Base-by-base conservation (phyloP, 2,797 vertebrate genomes). In the Pipistrellus pipistrellus region DNA sequence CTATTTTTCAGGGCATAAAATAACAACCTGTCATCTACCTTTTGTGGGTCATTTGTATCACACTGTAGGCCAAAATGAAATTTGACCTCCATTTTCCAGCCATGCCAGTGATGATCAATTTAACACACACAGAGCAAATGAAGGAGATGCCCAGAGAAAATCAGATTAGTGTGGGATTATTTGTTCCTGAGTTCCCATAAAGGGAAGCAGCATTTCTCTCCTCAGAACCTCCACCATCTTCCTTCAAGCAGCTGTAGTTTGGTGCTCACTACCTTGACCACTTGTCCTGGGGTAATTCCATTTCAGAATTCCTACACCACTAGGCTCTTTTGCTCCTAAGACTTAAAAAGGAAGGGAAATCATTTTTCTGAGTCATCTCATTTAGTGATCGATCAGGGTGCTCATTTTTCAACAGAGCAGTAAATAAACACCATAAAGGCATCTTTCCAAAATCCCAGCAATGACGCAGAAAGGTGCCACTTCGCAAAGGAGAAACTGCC, bases 21-120 rank as follows among this genome's bases (percentile, higher is more conserved):
- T 98, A 98, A 97, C 98, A 98, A 97, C 97, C 97, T 98, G 97
- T 97, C 98, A 98, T 96, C 97, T 96, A 98, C 97, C 97, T 98
- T 98, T 98, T 97, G 81, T 96, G 97, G 97, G 97, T 98, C 98
- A 98, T 98, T 98, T 98, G 98, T 98, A 98, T 98, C 98, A 98
- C 95, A 64, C 98, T 97, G 90, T 93, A 96, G 97, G 95, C 97
- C 97, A 98, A 98, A 98, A 97, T 97, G 97, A 97, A 98, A 98
- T 97, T 97, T 98, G 98, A 98, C 98, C 98, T 98, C 98, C 98
- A 98, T 98, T 98, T 98, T 97, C 97, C 95, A 98, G 97, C 95
- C 94, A 97, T 55, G 41, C 95, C 4, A 0, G 55, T 89, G 95
- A 98, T 97, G 97, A 98, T 97, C 98, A 98, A 98, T 98, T 98